Conservation (phyloP, 2,113 vertebrate genomes). For the Regulus satrapa region DNA sequence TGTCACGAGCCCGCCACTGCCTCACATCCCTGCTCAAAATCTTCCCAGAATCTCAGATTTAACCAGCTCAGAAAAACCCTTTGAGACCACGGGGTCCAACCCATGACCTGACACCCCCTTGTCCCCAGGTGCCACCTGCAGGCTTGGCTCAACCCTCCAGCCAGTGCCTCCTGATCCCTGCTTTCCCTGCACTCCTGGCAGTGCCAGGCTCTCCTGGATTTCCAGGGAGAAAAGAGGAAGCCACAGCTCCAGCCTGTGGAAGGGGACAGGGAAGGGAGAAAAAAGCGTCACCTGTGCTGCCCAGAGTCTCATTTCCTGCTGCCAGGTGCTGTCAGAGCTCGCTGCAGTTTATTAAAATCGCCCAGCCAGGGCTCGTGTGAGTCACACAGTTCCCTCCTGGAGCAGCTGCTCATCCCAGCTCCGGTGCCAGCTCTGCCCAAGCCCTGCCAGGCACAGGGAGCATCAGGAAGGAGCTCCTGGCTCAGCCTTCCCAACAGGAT, state of each 20-base stretch:
- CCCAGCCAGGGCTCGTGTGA: neutral
- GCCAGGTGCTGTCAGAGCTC: neutral
- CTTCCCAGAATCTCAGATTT: neutral
- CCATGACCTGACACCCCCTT: neutral
- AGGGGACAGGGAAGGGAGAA: neutral
- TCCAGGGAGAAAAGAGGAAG: neutral
- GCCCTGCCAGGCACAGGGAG: neutral
- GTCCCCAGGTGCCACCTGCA: neutral
- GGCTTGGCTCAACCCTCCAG: neutral
- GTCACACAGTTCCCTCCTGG: neutral
- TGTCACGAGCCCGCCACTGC: neutral
- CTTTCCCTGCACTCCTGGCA: neutral
- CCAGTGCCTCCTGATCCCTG: too few species aligned
- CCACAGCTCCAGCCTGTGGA: neutral
- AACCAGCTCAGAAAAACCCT: neutral
- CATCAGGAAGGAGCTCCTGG: neutral
- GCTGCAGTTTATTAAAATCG: accelerated
- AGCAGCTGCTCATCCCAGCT: neutral
- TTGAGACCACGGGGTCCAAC: neutral
- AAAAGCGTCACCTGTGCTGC: accelerated
- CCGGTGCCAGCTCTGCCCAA: neutral
- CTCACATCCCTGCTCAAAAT: neutral
- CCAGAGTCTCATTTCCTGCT: neutral
- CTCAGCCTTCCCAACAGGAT: neutral
- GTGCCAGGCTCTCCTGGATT: neutral